Base-by-base conservation (phyloP, 2,888 invertebrate genomes). In the Agriopis marginaria region DNA sequence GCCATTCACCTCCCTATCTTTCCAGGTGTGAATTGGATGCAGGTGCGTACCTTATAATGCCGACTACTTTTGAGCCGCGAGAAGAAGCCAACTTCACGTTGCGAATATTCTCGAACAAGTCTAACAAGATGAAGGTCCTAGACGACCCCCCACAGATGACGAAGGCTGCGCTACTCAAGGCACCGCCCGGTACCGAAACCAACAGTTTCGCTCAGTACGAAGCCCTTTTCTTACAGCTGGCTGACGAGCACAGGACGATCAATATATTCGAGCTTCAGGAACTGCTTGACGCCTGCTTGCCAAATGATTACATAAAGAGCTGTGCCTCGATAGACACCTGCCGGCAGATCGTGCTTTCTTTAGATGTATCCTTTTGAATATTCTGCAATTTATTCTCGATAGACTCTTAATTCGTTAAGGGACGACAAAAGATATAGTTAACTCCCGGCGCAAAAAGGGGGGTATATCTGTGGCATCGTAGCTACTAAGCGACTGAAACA, bases 221-320 rank as follows among this genome's bases (percentile, higher is more conserved):
- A 84, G 97, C 97, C 0, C 97, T 98, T 3, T 98, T 98, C 85
- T 93, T 98, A 70, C 98, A 98, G 84, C 88, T 98, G 73, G 98
- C 98, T 0, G 98, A 98, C 86, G 98, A 98, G 83, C 98, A 98
- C 84, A 95, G 96, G 82, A 97, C 98, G 0, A 97, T 98, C 40
- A 98, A 98, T 82, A 97, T 98, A 5, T 98, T 98, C 84, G 98
- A 98, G 86, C 93, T 98, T 7, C 98, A 98, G 87, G 98, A 98
- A 85, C 90, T 98, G 17, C 89, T 98, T 42, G 98, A 98, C 82
- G 98, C 97, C 0, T 98, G 98, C 87, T 94, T 98, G 68, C 98
- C 98, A 0, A 98, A 98, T 86, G 98, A 98, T 92, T 98, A 98
- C 81, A 98, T 98, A 76, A 98, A 98, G 85, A 98, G 98, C 79